A percentile compares a stretch with the other conserved stretches of the same genome.
Conservation (phyloP, 2,888 invertebrate genomes). For the Halocaridina rubra region DNA sequence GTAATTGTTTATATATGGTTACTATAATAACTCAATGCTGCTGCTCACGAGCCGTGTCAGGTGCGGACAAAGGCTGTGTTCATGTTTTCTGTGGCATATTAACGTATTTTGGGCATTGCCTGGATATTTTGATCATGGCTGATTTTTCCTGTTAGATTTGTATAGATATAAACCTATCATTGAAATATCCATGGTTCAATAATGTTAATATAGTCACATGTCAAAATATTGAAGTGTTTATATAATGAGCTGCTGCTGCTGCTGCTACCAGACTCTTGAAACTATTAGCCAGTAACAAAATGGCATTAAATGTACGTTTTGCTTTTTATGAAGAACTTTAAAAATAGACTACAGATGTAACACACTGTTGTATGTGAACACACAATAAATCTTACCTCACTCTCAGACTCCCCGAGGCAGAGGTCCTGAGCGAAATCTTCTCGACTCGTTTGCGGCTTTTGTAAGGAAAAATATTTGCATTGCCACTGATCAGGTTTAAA, state of each 20-base stretch:
- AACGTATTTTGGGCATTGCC: background rate
- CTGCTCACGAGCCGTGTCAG: constrained; percentile 53
- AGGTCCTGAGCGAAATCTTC: background rate
- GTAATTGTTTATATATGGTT: too few species aligned
- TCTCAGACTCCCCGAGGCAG: constrained; percentile 38
- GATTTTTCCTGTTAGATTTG: constrained; percentile 22
- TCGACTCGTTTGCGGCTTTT: background rate
- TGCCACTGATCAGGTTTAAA: too few species aligned
- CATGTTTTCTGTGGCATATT: constrained; percentile 29
- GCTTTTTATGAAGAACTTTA: constrained; percentile 47
- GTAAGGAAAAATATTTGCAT: too few species aligned
- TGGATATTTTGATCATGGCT: constrained; percentile 4
- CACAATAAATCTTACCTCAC: constrained; percentile 57
- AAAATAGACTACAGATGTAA: constrained; percentile 42
- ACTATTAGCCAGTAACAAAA: constrained; percentile 43
- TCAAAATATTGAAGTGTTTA: constrained; percentile 53
- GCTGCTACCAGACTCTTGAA: constrained; percentile 49
- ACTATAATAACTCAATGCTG: constrained; percentile 34
- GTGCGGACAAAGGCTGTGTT: constrained; percentile 58
- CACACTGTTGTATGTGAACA: constrained; percentile 59
- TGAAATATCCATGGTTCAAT: constrained; percentile 28
- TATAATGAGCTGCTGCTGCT: too few species aligned
- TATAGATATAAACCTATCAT: background rate
- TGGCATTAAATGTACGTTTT: constrained; percentile 47
- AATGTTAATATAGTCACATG: constrained; percentile 38